phyloP scores from a whole-genome alignment of 1,140 invertebrate species.

The Saccostrea glomerata region DNA sequence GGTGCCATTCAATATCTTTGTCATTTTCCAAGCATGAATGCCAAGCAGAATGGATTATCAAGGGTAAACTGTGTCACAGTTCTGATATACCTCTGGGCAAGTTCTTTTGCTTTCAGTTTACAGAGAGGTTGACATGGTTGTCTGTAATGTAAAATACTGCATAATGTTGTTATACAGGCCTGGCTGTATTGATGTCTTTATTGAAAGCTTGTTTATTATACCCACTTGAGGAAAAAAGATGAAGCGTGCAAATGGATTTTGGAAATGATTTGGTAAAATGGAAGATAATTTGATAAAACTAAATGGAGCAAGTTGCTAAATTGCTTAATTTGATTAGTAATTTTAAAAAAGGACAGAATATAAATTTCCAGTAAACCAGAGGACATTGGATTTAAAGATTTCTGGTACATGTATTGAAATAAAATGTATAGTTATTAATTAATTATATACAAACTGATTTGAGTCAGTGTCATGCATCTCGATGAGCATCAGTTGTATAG shows the following conservation, averaged over 20 bases:
- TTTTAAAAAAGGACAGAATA: background rate
- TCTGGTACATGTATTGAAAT: background rate
- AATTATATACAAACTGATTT: no score
- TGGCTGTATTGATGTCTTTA: background rate
- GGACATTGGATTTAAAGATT: background rate
- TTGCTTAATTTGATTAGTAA: background rate
- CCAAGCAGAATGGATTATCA: background rate
- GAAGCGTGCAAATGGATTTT: background rate
- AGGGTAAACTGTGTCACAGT: background rate
- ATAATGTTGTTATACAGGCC: background rate
- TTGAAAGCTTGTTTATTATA: background rate
- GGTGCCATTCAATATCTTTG: background rate
- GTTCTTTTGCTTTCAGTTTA: background rate
- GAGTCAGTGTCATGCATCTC: no score
- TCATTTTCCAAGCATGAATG: background rate
- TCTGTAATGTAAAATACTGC: background rate
- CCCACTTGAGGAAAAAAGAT: background rate
- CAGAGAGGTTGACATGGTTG: background rate
- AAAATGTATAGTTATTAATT: no score
- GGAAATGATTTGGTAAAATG: slow-evolving; percentile 2
- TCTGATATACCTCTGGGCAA: background rate
- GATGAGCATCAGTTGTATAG: no score
- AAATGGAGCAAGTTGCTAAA: background rate
- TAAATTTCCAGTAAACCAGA: background rate
- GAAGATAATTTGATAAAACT: background rate